Evolutionary conservation across 2,888 invertebrate genomes (phyloP).

Genomic region (Brenthis ino): DNA sequence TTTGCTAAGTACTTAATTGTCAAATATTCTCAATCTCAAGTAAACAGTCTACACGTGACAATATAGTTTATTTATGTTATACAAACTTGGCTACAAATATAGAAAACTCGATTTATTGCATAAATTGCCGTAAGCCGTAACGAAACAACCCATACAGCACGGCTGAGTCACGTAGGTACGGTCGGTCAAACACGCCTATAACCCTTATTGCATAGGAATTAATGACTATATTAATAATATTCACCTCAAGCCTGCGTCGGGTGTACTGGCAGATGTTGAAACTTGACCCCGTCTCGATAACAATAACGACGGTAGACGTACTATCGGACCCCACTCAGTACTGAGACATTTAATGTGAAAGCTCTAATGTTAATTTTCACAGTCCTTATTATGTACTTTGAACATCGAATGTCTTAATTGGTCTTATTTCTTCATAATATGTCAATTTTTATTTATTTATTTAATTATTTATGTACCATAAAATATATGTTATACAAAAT

Average conservation of each 20-base stretch:
- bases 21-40: conserved; percentile 4
- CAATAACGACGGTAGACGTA: conserved; percentile 37
- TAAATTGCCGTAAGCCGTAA: conserved; percentile 36
- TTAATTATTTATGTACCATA: too few species aligned
- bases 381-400: conserved; percentile 4
- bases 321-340: conserved; percentile 27
- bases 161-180: conserved; percentile 38
- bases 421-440: too few species aligned
- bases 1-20: background rate
- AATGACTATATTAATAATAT: conserved; percentile 26
- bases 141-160: conserved; percentile 33
- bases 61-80: conserved; percentile 7
- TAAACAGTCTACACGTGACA: conserved; percentile 13
- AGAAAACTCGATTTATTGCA: conserved; percentile 37
- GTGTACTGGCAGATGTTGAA: conserved; percentile 43
- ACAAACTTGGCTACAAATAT: conserved; percentile 32
- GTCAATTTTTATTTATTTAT: too few species aligned
- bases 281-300: conserved; percentile 43
- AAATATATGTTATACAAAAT: too few species aligned
- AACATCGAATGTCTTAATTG: background rate
- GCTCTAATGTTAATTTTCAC: conserved; percentile 21
- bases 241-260: conserved; percentile 17
- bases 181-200: conserved; percentile 7
- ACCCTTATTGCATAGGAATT: conserved; percentile 22
- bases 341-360: conserved; percentile 30